Conservation (phyloP, 2,888 invertebrate species). For the Acanthoscelides obtectus region DNA sequence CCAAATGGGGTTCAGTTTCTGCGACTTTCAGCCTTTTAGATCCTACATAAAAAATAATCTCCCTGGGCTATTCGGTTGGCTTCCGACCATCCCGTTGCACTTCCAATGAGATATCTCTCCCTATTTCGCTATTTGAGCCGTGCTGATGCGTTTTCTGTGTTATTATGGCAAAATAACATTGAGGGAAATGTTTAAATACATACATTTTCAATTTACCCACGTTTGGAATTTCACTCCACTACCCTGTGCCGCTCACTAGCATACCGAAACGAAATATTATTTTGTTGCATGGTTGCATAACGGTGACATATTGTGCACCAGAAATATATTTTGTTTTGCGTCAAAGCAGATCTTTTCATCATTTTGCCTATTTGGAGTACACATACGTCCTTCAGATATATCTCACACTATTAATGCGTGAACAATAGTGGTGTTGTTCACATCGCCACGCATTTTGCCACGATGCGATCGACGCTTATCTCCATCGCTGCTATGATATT, state of each 20-base stretch:
- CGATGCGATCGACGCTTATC: too few species aligned
- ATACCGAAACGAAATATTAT: neutral
- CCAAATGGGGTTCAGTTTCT: too few species aligned
- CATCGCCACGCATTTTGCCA: too few species aligned
- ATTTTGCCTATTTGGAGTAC: too few species aligned
- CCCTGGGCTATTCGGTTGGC: neutral
- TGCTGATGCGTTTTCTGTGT: conserved; percentile 5
- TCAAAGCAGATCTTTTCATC: too few species aligned
- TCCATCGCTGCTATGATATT: too few species aligned
- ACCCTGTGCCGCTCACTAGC: neutral
- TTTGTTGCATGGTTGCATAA: neutral
- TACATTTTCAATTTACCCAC: conserved; percentile 6
- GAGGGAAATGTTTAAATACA: conserved; percentile 4
- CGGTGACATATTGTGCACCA: neutral
- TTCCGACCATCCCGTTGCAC: neutral
- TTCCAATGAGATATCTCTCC: neutral
- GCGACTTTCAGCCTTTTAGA: too few species aligned
- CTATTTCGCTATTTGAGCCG: neutral
- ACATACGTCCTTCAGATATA: too few species aligned
- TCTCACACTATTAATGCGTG: too few species aligned
- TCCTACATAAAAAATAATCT: too few species aligned
- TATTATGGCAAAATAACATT: conserved; percentile 2
- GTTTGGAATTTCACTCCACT: conserved; percentile 2
- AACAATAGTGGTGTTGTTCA: too few species aligned
- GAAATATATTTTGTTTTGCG: too few species aligned